Evolutionary conservation across 2,113 vertebrate species (phyloP).

Genomic region (Pagrus major): DNA sequence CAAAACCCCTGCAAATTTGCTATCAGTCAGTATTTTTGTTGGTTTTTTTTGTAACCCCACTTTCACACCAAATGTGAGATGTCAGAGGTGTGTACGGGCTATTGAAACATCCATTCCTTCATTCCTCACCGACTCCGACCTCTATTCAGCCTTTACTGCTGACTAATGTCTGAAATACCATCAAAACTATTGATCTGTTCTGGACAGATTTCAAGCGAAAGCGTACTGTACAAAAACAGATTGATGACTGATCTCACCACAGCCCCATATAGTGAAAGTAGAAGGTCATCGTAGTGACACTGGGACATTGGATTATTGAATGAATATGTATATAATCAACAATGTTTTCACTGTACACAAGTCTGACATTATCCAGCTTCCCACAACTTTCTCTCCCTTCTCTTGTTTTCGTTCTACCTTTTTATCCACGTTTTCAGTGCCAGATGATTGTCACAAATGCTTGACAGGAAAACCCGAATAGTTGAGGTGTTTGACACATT

Average conservation of each 20-base stretch:
- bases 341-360: background rate
- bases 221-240: background rate
- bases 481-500: background rate
- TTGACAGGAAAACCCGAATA: background rate
- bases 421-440: background rate
- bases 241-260: background rate
- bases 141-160: background rate
- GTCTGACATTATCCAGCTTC: background rate
- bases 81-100: background rate
- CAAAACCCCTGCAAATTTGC: background rate
- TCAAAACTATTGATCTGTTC: slow-evolving; percentile 3
- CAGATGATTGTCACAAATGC: background rate
- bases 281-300: too few relatives aligned
- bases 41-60: background rate
- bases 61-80: background rate
- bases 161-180: slow-evolving; percentile 1
- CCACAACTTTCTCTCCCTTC: background rate
- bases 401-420: too few relatives aligned
- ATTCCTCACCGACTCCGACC: background rate
- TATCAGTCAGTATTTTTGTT: background rate
- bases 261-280: background rate
- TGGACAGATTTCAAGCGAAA: background rate
- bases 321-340: background rate
- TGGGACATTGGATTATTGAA: background rate
- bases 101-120: background rate